Conservation (phyloP, 2,888 invertebrate genomes). For the Hydrotaea cyrtoneurina region DNA sequence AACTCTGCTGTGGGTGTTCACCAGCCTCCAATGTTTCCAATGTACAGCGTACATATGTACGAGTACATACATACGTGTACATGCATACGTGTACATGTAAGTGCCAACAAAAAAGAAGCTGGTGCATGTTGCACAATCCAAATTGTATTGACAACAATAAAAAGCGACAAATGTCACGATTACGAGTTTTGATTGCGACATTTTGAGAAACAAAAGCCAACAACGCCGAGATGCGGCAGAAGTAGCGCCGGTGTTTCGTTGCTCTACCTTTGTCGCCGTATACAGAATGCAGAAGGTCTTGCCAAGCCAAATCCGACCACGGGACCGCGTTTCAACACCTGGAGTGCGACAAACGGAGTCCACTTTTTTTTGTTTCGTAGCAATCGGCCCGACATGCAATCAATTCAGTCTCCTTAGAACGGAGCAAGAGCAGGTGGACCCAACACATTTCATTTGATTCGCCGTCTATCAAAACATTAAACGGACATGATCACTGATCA, state of each 20-base stretch:
- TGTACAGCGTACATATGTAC: conserved; percentile 12
- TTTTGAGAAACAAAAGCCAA: conserved; percentile 53
- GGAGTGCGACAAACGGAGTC: too few relatives aligned
- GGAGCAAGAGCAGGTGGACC: too few relatives aligned
- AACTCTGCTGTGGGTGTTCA: too few relatives aligned
- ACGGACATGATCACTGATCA: neutral
- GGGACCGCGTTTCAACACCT: too few relatives aligned
- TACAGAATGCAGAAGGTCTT: conserved; percentile 45
- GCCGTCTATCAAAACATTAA: too few relatives aligned
- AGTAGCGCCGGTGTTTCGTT: conserved; percentile 53
- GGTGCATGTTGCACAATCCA: conserved; percentile 52
- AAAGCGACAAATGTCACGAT: conserved; percentile 68
- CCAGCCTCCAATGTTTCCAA: conserved; percentile 47
- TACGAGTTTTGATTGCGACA: conserved; percentile 66
- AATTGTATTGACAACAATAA: conserved; percentile 67
- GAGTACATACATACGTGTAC: conserved; percentile 15
- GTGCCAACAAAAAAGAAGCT: too few relatives aligned
- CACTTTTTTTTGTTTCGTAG: too few relatives aligned
- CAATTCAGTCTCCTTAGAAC: too few relatives aligned
- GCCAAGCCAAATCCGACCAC: too few relatives aligned
- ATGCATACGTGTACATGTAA: neutral
- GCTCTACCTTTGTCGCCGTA: neutral
- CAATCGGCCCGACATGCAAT: too few relatives aligned
- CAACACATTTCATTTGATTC: too few relatives aligned
- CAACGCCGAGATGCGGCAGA: conserved; percentile 58